These are phyloP conservation scores for Bruchidius siliquastri DNA, from an alignment of 2,888 invertebrate genomes.

Conservation along the genomic window DNA sequence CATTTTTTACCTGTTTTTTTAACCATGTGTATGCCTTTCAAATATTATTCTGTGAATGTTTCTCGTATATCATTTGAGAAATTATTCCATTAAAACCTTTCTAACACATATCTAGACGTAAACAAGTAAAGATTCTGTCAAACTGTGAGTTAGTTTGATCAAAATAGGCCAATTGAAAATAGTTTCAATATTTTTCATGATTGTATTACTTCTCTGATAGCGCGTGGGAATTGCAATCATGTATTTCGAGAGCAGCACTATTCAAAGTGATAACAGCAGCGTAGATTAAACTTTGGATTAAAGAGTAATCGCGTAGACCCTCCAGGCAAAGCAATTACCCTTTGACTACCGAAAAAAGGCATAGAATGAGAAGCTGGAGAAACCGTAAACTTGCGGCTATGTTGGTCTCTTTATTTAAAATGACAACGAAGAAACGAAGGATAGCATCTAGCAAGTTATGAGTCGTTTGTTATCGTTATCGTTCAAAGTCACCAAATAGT, in stretches of 20 bases:
- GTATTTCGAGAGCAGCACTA: neutral
- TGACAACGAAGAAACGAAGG: neutral
- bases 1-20: too few species aligned
- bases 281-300: neutral
- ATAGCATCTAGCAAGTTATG: neutral
- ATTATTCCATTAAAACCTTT: too few species aligned
- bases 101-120: too few species aligned
- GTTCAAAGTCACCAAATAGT: too few species aligned
- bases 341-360: neutral
- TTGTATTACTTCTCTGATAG: too few species aligned
- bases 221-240: neutral
- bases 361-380: neutral
- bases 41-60: too few species aligned
- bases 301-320: neutral
- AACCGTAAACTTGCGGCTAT: neutral
- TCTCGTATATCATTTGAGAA: too few species aligned
- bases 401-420: neutral
- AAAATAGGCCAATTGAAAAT: too few species aligned
- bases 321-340: neutral
- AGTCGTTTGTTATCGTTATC: neutral
- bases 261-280: neutral
- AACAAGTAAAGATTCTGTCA: too few species aligned
- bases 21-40: too few species aligned
- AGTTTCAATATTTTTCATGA: too few species aligned
- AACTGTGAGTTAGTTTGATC: too few species aligned